Evolutionary conservation across 2,113 vertebrate species (phyloP).

Genomic region (Lichenostomus cassidix): DNA sequence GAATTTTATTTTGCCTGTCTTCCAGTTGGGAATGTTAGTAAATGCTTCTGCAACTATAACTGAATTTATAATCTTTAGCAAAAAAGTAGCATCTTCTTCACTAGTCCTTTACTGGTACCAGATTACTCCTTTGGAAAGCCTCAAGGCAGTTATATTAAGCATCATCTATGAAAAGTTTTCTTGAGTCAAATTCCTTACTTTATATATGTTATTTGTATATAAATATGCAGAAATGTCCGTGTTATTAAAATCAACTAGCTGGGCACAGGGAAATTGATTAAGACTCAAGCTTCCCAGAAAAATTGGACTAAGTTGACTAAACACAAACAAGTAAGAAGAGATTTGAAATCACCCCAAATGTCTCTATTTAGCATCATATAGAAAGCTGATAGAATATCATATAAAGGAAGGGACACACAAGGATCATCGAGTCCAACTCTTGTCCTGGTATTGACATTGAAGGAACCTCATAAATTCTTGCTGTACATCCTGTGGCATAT

Average conservation of each 20-base stretch:
- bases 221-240: background rate
- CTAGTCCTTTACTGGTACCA: background rate
- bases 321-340: background rate
- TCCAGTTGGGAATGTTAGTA: background rate
- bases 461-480: background rate
- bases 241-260: background rate
- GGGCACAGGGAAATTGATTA: background rate
- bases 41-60: background rate
- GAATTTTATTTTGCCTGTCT: background rate
- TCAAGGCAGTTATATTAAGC: background rate
- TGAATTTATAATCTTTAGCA: background rate
- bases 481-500: background rate
- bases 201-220: background rate
- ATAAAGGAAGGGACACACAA: background rate
- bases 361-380: background rate
- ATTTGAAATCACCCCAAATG: background rate
- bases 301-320: background rate
- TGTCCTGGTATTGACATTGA: background rate
- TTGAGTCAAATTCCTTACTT: background rate
- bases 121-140: background rate
- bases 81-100: background rate
- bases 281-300: background rate
- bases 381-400: background rate
- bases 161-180: background rate
- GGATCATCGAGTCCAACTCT: accelerated